Base-by-base conservation (phyloP, 2,888 invertebrate genomes). In the Caenorhabditis doughertyi region DNA sequence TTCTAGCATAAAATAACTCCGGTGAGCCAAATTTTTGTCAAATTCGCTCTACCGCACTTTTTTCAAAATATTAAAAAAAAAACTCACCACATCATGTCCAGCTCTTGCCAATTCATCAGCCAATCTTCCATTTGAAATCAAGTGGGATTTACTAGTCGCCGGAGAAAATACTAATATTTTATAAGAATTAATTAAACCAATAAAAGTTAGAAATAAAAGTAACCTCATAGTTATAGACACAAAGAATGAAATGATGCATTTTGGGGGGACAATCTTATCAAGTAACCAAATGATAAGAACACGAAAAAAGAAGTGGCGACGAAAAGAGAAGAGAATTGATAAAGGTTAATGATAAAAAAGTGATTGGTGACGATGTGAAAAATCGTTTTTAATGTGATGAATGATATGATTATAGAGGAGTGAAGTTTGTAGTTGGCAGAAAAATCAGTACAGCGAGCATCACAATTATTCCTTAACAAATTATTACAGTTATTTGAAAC, bases 11-110 rank as follows among this genome's bases (percentile, higher is more conserved):
- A n/a, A n/a, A n/a, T n/a, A n/a, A n/a, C n/a, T n/a, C n/a, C n/a
- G n/a, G n/a, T n/a, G n/a, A n/a, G n/a, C n/a, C n/a, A n/a, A n/a
- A n/a, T n/a, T n/a, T n/a, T n/a, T n/a, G n/a, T n/a, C n/a, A n/a
- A n/a, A n/a, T n/a, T n/a, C n/a, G n/a, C n/a, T n/a, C n/a, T n/a
- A n/a, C n/a, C n/a, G n/a, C n/a, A n/a, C n/a, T n/a, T n/a, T n/a
- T n/a, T n/a, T n/a, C 9, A 51, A 51, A 0, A 23, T 2, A 18
- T n/a, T n/a, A 56, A 13, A 29, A 42, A 56, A 23, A 47, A 39
- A 11, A 82, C 88, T 35, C 42, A 88, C 88, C 64, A 89, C 89
- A 39, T 89, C 83, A 72, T 89, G 89, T 16, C 87, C 88, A 21
- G 85, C 89, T 8, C 60, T 64, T n/a, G 87, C 86, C 13, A 89